Conservation (phyloP, 2,113 vertebrate species). For the Platichthys stellatus region DNA sequence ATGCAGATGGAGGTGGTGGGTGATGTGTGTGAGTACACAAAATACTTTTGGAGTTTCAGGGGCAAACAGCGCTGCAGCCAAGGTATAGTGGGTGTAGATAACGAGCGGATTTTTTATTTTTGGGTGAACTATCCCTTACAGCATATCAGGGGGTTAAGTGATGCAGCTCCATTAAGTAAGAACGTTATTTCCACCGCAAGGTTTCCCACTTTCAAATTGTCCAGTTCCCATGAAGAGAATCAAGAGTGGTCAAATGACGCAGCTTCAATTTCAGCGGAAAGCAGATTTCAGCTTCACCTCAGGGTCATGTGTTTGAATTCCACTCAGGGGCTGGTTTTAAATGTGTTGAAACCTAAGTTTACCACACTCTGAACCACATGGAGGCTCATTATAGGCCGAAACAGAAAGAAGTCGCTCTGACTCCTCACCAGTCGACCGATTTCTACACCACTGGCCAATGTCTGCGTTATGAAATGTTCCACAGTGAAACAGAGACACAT, state of each 20-base stretch:
- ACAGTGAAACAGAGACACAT: constrained; percentile 1
- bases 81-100: too few relatives aligned
- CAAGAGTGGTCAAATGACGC: constrained; percentile 18
- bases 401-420: constrained; percentile 25
- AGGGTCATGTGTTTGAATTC: not conserved
- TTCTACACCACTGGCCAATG: constrained; percentile 34
- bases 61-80: too few relatives aligned
- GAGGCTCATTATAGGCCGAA: constrained; percentile 6
- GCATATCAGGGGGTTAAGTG: too few relatives aligned
- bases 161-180: too few relatives aligned
- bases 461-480: constrained; percentile 43
- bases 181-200: not conserved
- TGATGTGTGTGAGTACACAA: too few relatives aligned
- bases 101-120: too few relatives aligned
- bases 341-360: constrained; percentile 31
- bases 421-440: not conserved
- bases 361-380: constrained; percentile 8
- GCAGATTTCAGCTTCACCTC: constrained; percentile 1
- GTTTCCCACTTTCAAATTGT: not conserved
- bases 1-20: too few relatives aligned
- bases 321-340: not conserved
- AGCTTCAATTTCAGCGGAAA: not conserved
- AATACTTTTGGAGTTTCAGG: too few relatives aligned
- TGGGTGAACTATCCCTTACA: too few relatives aligned
- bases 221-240: not conserved